A percentile compares a stretch with the other conserved stretches of the same genome.
phyloP scores from a whole-genome alignment of 2,888 invertebrate genomes.

The Melieria omissa region DNA sequence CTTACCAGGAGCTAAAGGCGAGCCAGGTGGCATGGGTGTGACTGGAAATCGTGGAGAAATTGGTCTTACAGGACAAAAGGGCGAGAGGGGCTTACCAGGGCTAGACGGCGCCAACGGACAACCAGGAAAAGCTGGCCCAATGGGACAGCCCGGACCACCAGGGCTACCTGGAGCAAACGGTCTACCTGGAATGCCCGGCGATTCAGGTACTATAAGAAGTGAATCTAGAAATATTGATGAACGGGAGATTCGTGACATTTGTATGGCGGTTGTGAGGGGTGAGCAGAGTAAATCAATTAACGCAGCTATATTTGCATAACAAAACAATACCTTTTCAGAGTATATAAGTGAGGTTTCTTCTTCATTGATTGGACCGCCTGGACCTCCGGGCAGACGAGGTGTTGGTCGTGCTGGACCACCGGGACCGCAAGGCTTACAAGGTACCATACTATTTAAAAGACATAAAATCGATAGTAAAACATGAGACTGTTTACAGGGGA shows the following conservation, averaged over 20 bases:
- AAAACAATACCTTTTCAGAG: constrained; percentile 68
- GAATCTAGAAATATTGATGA: constrained; percentile 62
- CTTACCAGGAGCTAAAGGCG: constrained; percentile 68
- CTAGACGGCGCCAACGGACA: constrained; percentile 42
- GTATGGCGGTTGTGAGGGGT: constrained; percentile 83
- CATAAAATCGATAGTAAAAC: not conserved
- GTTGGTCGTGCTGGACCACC: constrained; percentile 66
- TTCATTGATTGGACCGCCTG: constrained; percentile 58
- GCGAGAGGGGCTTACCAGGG: constrained; percentile 43
- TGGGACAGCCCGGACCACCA: constrained; percentile 39
- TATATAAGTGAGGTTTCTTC: constrained; percentile 78
- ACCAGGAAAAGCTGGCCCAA: constrained; percentile 49
- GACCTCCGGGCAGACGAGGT: constrained; percentile 68
- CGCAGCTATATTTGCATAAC: not conserved
- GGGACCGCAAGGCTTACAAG: constrained; percentile 41
- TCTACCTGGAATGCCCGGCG: constrained; percentile 40
- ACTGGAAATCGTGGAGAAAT: constrained; percentile 69
- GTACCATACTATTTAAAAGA: constrained; percentile 17
- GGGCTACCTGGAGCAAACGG: constrained; percentile 41
- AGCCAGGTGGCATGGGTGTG: constrained; percentile 42
- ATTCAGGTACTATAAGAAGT: constrained; percentile 44
- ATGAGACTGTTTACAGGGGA: constrained; percentile 67
- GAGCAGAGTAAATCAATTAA: constrained; percentile 44
- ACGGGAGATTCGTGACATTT: constrained; percentile 82
- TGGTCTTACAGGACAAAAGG: constrained; percentile 50